A percentile compares a stretch with the other conserved stretches of the same genome.
These are phyloP conservation scores for Montipora foliosa DNA, from an alignment of 64 coral and sea anemone genomes.

Conservation along the genomic window DNA sequence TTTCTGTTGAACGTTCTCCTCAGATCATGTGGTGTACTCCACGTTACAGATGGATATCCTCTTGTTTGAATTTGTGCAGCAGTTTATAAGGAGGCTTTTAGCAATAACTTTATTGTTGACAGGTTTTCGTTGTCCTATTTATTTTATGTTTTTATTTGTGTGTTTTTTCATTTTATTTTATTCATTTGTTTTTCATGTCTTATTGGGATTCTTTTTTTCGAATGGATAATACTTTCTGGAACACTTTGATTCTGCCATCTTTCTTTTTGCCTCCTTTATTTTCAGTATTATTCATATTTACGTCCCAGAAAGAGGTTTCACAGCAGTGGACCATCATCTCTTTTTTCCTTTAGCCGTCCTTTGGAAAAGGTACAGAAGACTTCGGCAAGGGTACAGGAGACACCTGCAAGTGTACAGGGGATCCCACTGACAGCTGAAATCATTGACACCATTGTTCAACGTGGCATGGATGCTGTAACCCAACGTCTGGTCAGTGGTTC, in stretches of 20 bases:
- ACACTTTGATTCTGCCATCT: not conserved
- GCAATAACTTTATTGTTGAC: not conserved
- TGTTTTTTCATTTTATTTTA: not conserved
- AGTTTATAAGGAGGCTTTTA: not conserved
- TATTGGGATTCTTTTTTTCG: not conserved
- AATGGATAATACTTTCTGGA: not conserved
- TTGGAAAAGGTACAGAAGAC: not conserved
- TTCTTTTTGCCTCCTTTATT: not conserved
- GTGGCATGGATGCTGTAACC: not conserved
- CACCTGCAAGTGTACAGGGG: not conserved
- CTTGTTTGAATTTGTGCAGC: not conserved
- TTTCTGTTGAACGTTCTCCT: not conserved
- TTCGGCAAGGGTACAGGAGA: not conserved
- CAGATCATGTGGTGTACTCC: not conserved
- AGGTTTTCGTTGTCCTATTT: constrained; percentile 13
- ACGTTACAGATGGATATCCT: not conserved
- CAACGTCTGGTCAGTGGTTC: not conserved
- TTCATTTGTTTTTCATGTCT: not conserved
- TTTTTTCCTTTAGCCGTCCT: not conserved
- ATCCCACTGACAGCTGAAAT: not conserved
- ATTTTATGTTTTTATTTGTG: not conserved
- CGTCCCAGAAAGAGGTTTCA: not conserved
- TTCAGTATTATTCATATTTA: not conserved
- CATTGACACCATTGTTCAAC: not conserved
- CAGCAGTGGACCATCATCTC: not conserved